Conservation (phyloP, 2,113 vertebrate species). For the Scophthalmus maximus region DNA sequence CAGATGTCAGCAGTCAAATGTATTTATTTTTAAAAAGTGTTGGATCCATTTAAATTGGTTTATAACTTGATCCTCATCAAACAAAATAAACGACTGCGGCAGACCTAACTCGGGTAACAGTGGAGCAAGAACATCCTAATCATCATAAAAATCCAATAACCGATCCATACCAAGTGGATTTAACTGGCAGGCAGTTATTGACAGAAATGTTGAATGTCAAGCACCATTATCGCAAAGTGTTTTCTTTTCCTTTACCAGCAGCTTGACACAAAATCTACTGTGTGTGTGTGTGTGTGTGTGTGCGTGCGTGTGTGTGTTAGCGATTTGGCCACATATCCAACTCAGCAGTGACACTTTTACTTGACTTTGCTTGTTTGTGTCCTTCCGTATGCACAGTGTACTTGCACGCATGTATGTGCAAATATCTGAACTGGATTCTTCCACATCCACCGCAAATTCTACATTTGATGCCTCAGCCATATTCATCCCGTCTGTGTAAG, state of each 20-base stretch:
- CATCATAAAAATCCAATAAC: constrained; percentile 28
- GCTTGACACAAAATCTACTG: background rate
- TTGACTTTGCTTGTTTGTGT: background rate
- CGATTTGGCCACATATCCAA: background rate
- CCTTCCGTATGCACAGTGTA: background rate
- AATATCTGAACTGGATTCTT: background rate
- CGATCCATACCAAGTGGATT: constrained; percentile 28
- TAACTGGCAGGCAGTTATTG: constrained; percentile 37
- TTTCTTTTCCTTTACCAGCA: constrained; percentile 1
- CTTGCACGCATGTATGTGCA: background rate
- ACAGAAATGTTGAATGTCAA: background rate
- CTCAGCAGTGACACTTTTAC: background rate
- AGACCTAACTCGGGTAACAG: constrained; percentile 5
- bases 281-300: background rate
- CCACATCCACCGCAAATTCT: background rate
- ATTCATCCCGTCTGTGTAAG: background rate
- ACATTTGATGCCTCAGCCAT: background rate
- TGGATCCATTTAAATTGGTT: constrained; percentile 14
- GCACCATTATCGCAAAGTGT: constrained; percentile 6
- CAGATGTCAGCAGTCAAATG: constrained; percentile 14
- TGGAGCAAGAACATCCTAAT: constrained; percentile 18
- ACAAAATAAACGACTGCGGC: constrained; percentile 23
- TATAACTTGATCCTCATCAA: constrained; percentile 32
- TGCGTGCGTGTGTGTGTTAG: background rate
- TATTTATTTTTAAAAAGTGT: background rate